phyloP scores from a whole-genome alignment of 2,113 vertebrate species.

The Oncorhynchus mykiss region DNA sequence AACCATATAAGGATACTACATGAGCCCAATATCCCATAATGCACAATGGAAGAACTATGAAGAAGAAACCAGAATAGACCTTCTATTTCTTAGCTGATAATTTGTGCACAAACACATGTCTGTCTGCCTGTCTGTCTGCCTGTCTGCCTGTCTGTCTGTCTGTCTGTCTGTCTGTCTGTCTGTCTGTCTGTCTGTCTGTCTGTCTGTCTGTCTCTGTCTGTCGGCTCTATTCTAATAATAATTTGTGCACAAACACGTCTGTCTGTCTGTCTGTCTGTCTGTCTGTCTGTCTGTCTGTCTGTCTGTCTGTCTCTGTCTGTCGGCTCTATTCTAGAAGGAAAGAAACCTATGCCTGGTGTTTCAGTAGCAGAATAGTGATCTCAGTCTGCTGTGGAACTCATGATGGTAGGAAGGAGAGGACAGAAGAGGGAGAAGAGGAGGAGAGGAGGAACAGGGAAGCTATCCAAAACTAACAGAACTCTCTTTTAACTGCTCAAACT shows the following conservation, averaged over 20 bases:
- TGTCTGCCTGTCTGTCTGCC: background rate
- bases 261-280: background rate
- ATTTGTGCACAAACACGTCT: no score
- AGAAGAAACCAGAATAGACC: background rate
- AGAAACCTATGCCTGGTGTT: background rate
- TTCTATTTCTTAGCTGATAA: background rate
- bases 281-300: background rate
- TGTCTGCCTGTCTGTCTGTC: no score
- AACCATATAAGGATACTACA: background rate
- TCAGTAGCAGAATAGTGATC: slow-evolving; percentile 25
- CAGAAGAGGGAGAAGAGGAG: background rate
- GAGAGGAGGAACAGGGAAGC: slow-evolving; percentile 8
- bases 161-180: no score
- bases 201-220: background rate
- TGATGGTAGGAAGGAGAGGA: slow-evolving; percentile 15
- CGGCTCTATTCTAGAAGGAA: background rate
- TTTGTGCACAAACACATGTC: background rate
- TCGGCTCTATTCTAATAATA: no score
- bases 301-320: background rate
- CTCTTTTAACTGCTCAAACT: slow-evolving; percentile 29
- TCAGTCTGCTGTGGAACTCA: slow-evolving; percentile 31
- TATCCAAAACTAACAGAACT: slow-evolving; percentile 14
- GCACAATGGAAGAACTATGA: background rate
- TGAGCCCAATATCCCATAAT: background rate
- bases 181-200: background rate